Evolutionary conservation across 2,888 invertebrate species (phyloP).

Genomic region (Ceratothoa steindachneri): DNA sequence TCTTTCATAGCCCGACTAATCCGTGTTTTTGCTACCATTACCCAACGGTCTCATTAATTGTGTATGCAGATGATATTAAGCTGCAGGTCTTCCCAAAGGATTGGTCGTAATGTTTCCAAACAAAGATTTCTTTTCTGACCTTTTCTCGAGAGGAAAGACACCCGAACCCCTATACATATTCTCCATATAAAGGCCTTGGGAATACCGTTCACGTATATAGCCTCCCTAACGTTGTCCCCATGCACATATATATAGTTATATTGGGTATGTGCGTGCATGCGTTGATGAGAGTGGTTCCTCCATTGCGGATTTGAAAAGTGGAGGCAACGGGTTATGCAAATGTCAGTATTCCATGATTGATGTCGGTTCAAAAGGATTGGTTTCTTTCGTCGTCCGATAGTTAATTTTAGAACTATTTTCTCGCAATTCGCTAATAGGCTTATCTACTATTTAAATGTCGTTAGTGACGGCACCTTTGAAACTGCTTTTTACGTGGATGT

Average conservation of each 20-base stretch:
- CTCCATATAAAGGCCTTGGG: background rate
- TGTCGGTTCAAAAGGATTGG: background rate
- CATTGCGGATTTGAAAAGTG: too few species aligned
- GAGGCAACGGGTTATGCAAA: background rate
- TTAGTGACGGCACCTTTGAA: too few species aligned
- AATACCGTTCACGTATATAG: background rate
- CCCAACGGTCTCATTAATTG: conserved; percentile 13
- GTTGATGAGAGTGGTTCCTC: too few species aligned
- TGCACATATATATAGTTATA: too few species aligned
- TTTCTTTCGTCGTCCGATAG: background rate
- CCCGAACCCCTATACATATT: background rate
- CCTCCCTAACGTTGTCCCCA: too few species aligned
- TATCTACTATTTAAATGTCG: background rate
- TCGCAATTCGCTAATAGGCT: background rate
- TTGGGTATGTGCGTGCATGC: too few species aligned
- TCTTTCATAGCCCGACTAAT: background rate
- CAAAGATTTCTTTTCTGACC: conserved; percentile 8
- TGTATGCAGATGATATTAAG: conserved; percentile 9
- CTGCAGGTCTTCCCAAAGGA: conserved; percentile 13
- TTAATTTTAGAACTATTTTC: background rate
- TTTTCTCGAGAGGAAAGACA: conserved; percentile 1
- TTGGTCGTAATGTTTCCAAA: conserved; percentile 13
- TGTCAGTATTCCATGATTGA: background rate
- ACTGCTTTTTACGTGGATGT: too few species aligned
- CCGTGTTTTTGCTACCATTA: conserved; percentile 13